These are phyloP conservation scores for Neogale vison DNA, from an alignment of 2,113 vertebrate genomes.

Conservation along the genomic window DNA sequence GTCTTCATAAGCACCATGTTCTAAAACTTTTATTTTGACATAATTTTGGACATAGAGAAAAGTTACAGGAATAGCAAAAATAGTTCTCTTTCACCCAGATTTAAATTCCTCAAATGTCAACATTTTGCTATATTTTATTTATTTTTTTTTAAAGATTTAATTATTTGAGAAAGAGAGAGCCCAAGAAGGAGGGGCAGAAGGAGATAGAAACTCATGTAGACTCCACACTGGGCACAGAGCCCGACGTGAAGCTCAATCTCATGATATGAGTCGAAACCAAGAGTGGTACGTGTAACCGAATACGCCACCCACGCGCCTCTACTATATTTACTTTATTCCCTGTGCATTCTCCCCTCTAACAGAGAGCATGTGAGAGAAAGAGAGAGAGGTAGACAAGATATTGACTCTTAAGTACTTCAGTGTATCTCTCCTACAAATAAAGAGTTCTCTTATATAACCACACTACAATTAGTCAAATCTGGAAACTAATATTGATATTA, in stretches of 20 bases:
- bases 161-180: background rate
- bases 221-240: background rate
- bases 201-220: background rate
- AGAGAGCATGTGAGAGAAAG: rapidly evolving
- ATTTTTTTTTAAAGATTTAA: background rate
- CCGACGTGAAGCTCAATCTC: background rate
- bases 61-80: background rate
- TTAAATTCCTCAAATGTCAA: background rate
- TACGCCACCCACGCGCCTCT: background rate
- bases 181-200: background rate
- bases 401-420: background rate
- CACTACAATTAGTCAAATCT: background rate
- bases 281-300: background rate
- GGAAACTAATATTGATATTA: background rate
- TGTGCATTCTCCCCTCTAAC: background rate
- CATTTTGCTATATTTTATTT: background rate
- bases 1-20: background rate
- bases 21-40: background rate
- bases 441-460: background rate
- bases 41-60: background rate
- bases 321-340: background rate
- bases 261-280: background rate
- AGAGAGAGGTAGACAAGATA: background rate
- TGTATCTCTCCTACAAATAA: background rate
- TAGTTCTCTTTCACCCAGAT: background rate